Evolutionary conservation across 2,888 invertebrate genomes (phyloP), one percentile per base, ranked within the genome.

Genomic region (Acheta domesticus): DNA sequence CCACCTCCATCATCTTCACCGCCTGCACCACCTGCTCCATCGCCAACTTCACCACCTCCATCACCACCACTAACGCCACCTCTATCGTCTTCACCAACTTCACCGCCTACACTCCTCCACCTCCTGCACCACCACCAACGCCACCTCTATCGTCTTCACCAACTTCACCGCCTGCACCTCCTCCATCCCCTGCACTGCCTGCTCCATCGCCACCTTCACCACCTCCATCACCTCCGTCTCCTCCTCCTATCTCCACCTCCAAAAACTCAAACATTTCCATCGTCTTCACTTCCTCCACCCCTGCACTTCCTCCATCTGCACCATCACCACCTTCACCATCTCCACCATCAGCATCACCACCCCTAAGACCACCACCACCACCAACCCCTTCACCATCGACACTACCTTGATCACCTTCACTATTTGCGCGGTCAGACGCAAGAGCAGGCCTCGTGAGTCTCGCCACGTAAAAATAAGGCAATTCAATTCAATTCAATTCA

Each of bases 151-250:
- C 78, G 79, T 75, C 74, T 78, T 77, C 78, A 73, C 49, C 77
- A 74, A 75, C 19, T 75, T 48, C 73, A 21, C 74, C 62, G 84
- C 78, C 83, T 84, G 84, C 84, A 83, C 83, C 81, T 82, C 83
- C 79, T 75, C 0, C 36, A 36, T 5, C 5, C 2, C 1, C 23
- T 36, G 0, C 36, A 5, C 4, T 5, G 4, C 36, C 5, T 36
- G 0, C 4, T 4, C 5, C 5, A 36, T 5, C 81, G 49, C 79
- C 14, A 79, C 36, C 5, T 23, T 23, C 23, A 23, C 2, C 2
- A 23, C 23, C 81, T 50, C 79, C 12, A 79, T 78, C 82, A 80
- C 81, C 77, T 23, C 2, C 23, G 2, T 2, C 23, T 23, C 23
- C 23, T 23, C 23, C 23, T 2, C 23, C 23, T 2, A 80, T 76